Conservation (phyloP, 30 jellyfish, hydroid and myxozoan species). For the Hydra vulgaris region DNA sequence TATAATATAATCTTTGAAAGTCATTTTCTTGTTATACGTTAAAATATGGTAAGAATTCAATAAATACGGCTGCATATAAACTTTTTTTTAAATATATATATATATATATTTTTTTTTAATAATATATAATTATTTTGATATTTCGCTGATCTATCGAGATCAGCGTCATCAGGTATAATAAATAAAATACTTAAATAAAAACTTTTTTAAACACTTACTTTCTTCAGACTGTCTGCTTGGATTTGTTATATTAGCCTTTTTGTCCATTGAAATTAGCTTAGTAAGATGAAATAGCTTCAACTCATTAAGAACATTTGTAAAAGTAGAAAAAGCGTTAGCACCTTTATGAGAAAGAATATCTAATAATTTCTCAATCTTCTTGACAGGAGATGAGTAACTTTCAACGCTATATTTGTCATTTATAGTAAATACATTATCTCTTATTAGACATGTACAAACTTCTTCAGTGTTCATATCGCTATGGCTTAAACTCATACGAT, state of each 20-base stretch:
- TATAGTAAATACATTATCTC: slow-evolving; percentile 38
- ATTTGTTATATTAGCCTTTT: not conserved
- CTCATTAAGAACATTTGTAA: slow-evolving; percentile 1
- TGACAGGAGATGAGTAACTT: slow-evolving; percentile 36
- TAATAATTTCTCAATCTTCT: slow-evolving; percentile 60
- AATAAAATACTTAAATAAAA: no score
- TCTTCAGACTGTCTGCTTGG: not conserved
- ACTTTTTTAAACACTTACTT: not conserved
- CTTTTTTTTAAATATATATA: no score
- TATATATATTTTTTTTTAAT: no score
- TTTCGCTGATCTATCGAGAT: no score
- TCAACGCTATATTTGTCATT: slow-evolving; percentile 46
- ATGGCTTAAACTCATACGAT: slow-evolving; percentile 49
- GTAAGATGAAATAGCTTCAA: not conserved
- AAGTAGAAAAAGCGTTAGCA: slow-evolving; percentile 59
- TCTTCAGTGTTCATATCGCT: slow-evolving; percentile 39
- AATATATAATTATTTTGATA: no score
- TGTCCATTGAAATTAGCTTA: not conserved
- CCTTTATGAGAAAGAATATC: slow-evolving; percentile 67
- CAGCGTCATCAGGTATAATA: no score
- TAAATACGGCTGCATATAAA: no score
- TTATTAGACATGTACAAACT: slow-evolving; percentile 40
- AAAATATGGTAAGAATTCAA: no score
- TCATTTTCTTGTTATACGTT: no score
- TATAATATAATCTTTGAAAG: no score